Percentiles rank a stretch among this genome's conserved stretches.
Conservation (phyloP, 53 echinoderm and acorn worm genomes). For the Holothuria leucospilota region DNA sequence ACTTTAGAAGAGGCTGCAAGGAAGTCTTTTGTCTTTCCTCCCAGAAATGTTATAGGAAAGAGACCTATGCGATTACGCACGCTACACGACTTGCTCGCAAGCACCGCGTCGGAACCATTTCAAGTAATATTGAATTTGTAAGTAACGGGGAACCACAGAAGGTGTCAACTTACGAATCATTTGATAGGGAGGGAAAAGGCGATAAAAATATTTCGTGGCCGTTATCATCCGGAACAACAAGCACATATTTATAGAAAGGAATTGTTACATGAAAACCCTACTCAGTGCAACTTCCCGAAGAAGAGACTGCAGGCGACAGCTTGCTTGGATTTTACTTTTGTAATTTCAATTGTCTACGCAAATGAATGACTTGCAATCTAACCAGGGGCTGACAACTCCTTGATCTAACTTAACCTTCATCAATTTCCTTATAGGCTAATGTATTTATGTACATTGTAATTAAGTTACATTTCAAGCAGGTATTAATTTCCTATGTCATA, state of each 20-base stretch:
- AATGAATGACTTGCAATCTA: no score
- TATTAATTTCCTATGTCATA: no score
- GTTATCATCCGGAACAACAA: conserved; percentile 64
- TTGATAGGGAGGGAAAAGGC: conserved; percentile 90
- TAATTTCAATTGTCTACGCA: no score
- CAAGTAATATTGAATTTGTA: conserved; percentile 52
- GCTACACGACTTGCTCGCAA: conserved; percentile 82
- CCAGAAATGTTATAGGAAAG: conserved; percentile 87
- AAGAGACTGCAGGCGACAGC: no score
- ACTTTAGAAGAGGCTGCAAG: conserved; percentile 96
- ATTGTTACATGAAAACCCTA: no score
- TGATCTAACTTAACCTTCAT: no score
- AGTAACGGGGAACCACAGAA: conserved; percentile 44
- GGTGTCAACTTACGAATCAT: conserved; percentile 76
- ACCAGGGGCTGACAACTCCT: no score
- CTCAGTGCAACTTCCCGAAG: no score
- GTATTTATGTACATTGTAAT: no score
- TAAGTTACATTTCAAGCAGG: no score
- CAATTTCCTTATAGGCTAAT: no score
- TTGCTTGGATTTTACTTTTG: no score
- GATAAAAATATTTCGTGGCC: conserved; percentile 98
- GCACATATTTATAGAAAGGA: conserved; percentile 47
- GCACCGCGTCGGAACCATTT: conserved; percentile 74
- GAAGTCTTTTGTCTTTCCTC: conserved; percentile 93
- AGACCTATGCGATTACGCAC: conserved; percentile 93